phyloP scores from a whole-genome alignment of 1,140 invertebrate genomes.

The Drosophila navojoa region DNA sequence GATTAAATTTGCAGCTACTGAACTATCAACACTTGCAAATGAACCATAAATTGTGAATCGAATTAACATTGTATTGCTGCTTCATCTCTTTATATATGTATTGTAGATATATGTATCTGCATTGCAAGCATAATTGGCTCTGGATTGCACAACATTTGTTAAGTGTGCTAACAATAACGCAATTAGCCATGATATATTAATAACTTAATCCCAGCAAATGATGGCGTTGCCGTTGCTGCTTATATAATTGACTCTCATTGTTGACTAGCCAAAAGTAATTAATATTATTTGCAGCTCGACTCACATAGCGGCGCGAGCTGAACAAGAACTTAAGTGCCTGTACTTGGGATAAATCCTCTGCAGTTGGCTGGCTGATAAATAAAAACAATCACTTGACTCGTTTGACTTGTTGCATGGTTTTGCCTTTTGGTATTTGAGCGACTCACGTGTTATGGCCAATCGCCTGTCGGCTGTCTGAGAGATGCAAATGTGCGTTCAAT shows the following conservation, averaged over 20 bases:
- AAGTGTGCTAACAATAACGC: constrained; percentile 34
- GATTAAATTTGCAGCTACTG: constrained; percentile 58
- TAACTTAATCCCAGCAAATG: constrained; percentile 26
- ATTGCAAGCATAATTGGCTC: constrained; percentile 39
- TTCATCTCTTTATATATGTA: not conserved
- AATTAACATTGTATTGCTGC: constrained; percentile 2
- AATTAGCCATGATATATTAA: constrained; percentile 41
- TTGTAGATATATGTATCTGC: not conserved
- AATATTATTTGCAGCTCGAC: constrained; percentile 3
- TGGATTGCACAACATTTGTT: constrained; percentile 41
- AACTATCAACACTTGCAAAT: constrained; percentile 71
- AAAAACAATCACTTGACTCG: constrained; percentile 38
- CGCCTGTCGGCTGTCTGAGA: constrained; percentile 10
- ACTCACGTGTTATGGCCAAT: constrained; percentile 65
- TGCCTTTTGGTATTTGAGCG: constrained; percentile 61
- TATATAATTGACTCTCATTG: constrained; percentile 38
- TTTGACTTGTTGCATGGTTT: constrained; percentile 62
- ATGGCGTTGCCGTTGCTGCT: constrained; percentile 11
- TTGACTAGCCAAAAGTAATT: constrained; percentile 21
- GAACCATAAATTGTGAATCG: constrained; percentile 52
- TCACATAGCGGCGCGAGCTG: constrained; percentile 15
- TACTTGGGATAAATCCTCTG: constrained; percentile 4
- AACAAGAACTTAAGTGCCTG: constrained; percentile 21
- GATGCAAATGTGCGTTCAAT: constrained; percentile 11
- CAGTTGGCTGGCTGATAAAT: not conserved